phyloP scores from a whole-genome alignment of 2,888 invertebrate genomes.

The Cyclophora albipunctata region DNA sequence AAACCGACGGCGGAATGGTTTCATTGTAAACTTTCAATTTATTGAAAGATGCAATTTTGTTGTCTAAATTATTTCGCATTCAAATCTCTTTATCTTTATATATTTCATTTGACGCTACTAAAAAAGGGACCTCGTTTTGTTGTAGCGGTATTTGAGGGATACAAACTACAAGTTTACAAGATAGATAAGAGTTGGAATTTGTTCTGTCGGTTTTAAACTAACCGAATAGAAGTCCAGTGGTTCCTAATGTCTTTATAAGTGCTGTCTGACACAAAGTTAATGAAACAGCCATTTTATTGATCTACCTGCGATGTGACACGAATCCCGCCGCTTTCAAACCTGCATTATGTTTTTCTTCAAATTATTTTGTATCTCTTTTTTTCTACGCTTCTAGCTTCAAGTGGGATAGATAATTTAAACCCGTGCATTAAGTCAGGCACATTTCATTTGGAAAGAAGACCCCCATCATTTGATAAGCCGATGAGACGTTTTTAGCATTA shows the following conservation, averaged over 20 bases:
- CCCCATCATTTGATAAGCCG: conserved; percentile 70
- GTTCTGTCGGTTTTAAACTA: conserved; percentile 9
- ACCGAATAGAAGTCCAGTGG: conserved; percentile 40
- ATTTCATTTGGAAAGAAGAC: conserved; percentile 64
- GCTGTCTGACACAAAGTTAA: conserved; percentile 63
- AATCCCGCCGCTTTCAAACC: conserved; percentile 56
- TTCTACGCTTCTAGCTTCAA: conserved; percentile 6
- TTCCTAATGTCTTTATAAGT: conserved; percentile 75
- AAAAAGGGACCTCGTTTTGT: conserved; percentile 14
- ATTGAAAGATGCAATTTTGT: conserved; percentile 14
- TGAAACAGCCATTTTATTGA: conserved; percentile 70
- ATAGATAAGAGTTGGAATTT: conserved; percentile 28
- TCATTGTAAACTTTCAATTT: conserved; percentile 28
- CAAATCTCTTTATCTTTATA: conserved; percentile 13
- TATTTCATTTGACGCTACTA: conserved; percentile 10
- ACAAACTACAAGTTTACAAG: conserved; percentile 21
- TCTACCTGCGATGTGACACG: conserved; percentile 71
- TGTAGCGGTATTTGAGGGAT: conserved; percentile 16
- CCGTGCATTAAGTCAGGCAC: conserved; percentile 51
- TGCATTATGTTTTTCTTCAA: conserved; percentile 66
- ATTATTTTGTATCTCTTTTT: conserved; percentile 48
- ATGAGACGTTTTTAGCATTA: conserved; percentile 62
- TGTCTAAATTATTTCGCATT: conserved; percentile 9
- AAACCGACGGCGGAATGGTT: conserved; percentile 18
- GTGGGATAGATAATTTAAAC: conserved; percentile 33